Conservation (phyloP, 2,113 vertebrate species). For the Otolemur garnettii region DNA sequence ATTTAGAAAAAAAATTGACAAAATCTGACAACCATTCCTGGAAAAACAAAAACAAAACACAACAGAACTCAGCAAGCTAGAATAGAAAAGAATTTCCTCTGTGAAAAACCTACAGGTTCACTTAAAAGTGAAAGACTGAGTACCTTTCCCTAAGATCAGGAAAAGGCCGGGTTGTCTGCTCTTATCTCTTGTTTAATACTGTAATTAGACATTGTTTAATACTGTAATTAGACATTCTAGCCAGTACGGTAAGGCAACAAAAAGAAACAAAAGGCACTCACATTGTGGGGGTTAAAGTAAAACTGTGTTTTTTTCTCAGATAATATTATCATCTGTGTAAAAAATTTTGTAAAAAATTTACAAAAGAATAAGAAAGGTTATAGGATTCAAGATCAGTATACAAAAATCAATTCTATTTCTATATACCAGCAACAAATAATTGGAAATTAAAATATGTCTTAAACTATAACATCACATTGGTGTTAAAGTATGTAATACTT, state of each 20-base stretch:
- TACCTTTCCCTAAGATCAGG: background rate
- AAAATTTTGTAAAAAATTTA: too few species aligned
- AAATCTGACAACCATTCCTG: background rate
- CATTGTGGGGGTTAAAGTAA: background rate
- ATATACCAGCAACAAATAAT: background rate
- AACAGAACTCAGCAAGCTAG: background rate
- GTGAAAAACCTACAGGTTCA: background rate
- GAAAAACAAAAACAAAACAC: background rate
- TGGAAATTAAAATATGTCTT: conserved; percentile 41
- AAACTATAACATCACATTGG: background rate
- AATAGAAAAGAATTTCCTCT: background rate
- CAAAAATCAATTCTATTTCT: conserved; percentile 25
- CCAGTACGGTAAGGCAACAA: background rate
- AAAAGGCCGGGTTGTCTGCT: background rate
- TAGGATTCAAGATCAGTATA: background rate
- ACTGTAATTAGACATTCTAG: background rate
- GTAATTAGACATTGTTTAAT: background rate
- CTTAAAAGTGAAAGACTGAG: background rate
- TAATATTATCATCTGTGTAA: background rate
- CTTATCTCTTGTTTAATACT: background rate
- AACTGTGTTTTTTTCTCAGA: background rate
- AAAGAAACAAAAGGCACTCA: background rate
- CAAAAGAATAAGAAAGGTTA: conserved; percentile 16
- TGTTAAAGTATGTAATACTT: background rate
- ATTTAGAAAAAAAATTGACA: background rate